phyloP scores from a whole-genome alignment of 2,888 invertebrate genomes.

The Pterostichus niger region DNA sequence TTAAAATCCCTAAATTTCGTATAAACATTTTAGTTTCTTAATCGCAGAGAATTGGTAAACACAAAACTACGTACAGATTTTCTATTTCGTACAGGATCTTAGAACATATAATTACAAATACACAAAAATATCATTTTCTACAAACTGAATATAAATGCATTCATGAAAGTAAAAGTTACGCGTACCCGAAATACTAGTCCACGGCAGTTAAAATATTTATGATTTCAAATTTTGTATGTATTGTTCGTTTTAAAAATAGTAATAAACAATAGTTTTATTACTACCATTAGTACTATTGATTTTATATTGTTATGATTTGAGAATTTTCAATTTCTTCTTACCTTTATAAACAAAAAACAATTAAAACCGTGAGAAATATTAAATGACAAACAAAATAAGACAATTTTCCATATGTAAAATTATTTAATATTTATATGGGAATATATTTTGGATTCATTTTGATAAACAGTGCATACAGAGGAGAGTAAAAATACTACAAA shows the following conservation, averaged over 20 bases:
- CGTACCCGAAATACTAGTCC: background rate
- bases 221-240: background rate
- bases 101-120: conserved; percentile 7
- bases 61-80: background rate
- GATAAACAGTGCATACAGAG: background rate
- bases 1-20: no score
- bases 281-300: conserved; percentile 29
- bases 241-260: background rate
- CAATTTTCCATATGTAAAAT: background rate
- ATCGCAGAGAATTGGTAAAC: background rate
- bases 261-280: conserved; percentile 17
- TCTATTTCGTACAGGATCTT: background rate
- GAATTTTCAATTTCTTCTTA: conserved; percentile 11
- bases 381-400: conserved; percentile 7
- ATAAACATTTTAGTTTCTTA: no score
- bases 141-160: background rate
- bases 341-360: conserved; percentile 14
- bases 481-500: conserved; percentile 24
- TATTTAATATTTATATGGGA: background rate
- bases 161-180: conserved; percentile 36
- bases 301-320: conserved; percentile 25
- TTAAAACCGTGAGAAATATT: conserved; percentile 14
- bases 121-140: background rate
- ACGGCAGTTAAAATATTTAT: background rate
- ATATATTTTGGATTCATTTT: conserved; percentile 21